These are phyloP conservation scores for Globia sparganii DNA, from an alignment of 2,888 invertebrate species.

Conservation along the genomic window DNA sequence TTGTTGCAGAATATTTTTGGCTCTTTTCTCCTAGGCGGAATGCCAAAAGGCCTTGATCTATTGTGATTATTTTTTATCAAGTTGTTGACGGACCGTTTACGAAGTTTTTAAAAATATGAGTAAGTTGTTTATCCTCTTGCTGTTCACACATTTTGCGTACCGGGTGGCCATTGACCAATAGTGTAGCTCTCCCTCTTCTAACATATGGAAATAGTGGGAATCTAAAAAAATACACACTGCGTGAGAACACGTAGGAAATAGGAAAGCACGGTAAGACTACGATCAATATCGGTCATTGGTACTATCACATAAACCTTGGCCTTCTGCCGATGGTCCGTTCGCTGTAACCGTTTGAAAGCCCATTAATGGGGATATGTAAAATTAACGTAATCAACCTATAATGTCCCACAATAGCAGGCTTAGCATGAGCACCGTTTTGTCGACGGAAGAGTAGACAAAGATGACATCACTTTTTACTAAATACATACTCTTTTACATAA, in stretches of 20 bases:
- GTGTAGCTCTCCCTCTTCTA: neutral
- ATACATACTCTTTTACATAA: too few species aligned
- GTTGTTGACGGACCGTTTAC: constrained; percentile 34
- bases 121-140: neutral
- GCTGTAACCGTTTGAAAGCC: neutral
- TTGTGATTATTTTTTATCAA: constrained; percentile 17
- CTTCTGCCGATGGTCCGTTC: neutral
- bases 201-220: neutral
- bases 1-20: constrained; percentile 43
- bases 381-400: neutral
- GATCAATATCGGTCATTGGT: neutral
- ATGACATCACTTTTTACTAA: too few species aligned
- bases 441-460: too few species aligned
- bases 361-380: neutral
- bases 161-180: neutral
- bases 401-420: too few species aligned
- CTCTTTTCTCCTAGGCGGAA: constrained; percentile 6
- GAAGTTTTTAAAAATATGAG: constrained; percentile 22
- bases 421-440: too few species aligned
- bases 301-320: neutral
- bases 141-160: neutral
- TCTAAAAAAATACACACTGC: neutral
- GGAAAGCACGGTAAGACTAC: neutral
- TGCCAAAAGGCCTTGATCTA: constrained; percentile 43
- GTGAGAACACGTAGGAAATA: neutral